Conservation (phyloP, 2,888 invertebrate genomes). For the Holacanthella duospinosa region DNA sequence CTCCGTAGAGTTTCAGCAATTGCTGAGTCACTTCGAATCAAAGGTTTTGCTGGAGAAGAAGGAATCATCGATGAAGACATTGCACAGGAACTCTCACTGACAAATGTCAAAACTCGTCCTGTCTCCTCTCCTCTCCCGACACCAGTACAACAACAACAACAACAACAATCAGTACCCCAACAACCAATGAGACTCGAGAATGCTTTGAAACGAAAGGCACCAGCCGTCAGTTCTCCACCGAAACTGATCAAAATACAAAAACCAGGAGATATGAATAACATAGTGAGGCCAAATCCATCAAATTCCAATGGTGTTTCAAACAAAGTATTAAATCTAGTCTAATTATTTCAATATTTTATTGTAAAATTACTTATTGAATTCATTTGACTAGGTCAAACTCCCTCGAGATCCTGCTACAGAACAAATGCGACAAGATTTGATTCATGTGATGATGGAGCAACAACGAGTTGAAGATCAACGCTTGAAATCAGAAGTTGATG, state of each 20-base stretch:
- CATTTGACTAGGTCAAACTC: background rate
- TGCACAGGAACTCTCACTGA: background rate
- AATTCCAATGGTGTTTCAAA: background rate
- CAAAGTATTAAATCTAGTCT: background rate
- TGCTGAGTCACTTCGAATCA: conserved; percentile 70
- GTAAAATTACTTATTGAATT: background rate
- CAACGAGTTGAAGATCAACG: background rate
- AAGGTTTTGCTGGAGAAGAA: conserved; percentile 49
- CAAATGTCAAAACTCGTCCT: conserved; percentile 13
- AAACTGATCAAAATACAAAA: conserved; percentile 34
- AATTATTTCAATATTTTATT: background rate
- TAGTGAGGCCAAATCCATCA: background rate
- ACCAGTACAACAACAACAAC: background rate
- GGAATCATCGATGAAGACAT: conserved; percentile 9
- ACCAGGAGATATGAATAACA: conserved; percentile 11
- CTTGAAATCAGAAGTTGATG: background rate
- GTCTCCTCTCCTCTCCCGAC: background rate
- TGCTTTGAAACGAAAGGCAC: conserved; percentile 14
- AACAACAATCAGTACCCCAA: no score
- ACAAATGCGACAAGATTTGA: background rate
- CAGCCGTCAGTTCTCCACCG: conserved; percentile 18
- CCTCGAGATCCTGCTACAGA: background rate
- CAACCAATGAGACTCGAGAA: background rate
- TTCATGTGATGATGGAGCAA: background rate
- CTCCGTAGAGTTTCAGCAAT: conserved; percentile 68